A percentile compares a stretch with the other conserved stretches of the same genome.
Conservation (phyloP, 1,140 invertebrate species). For the Drosophila kurseongensis region DNA sequence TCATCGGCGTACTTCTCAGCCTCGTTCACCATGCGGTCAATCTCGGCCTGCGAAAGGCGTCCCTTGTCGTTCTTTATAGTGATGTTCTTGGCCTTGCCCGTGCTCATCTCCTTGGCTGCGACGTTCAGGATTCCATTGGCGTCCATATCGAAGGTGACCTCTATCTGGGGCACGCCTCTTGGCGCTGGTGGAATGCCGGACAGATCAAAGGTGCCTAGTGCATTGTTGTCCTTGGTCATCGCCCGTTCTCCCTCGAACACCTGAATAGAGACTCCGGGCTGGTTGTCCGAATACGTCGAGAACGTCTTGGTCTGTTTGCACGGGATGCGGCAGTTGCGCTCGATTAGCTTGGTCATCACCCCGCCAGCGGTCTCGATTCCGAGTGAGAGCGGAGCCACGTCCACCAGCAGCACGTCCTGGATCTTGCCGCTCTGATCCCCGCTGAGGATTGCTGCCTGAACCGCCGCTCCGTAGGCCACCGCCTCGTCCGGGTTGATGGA, state of each 20-base stretch:
- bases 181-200: constrained; percentile 93
- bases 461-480: constrained; percentile 90
- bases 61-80: constrained; percentile 95
- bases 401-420: constrained; percentile 87
- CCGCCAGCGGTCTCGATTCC: constrained; percentile 87
- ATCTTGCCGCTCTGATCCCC: constrained; percentile 91
- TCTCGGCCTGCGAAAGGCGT: constrained; percentile 91
- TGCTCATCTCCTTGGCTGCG: constrained; percentile 86
- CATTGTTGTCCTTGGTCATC: constrained; percentile 91
- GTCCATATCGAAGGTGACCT: constrained; percentile 88
- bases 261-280: constrained; percentile 89
- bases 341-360: constrained; percentile 88
- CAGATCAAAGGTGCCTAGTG: constrained; percentile 91
- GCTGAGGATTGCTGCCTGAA: constrained; percentile 91
- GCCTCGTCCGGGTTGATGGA: constrained; percentile 93
- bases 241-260: constrained; percentile 83
- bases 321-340: constrained; percentile 88
- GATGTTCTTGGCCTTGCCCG: constrained; percentile 89
- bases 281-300: constrained; percentile 90
- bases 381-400: constrained; percentile 86
- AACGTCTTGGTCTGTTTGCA: constrained; percentile 88
- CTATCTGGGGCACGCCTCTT: constrained; percentile 91
- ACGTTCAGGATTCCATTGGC: constrained; percentile 89
- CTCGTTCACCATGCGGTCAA: constrained; percentile 86
- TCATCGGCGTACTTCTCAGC: constrained; percentile 85